Evolutionary conservation across 2,113 vertebrate genomes (phyloP), one percentile per base, ranked within the genome.

Genomic region (Chamaetylas fuelleborni): DNA sequence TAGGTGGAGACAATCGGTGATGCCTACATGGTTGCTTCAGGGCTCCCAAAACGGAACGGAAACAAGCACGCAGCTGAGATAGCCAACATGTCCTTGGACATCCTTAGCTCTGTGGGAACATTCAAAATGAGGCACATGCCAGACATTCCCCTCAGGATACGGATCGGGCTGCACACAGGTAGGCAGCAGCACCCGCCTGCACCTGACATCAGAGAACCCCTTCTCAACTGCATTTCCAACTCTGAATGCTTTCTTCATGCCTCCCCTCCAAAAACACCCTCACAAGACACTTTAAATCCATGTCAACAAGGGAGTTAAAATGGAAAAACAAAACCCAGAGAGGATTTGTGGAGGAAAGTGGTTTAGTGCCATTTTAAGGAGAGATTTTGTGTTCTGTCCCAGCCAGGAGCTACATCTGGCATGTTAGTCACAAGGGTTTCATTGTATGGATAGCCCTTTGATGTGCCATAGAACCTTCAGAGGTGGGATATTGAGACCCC

Each of bases 1-100:
- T 66, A 99, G 99, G 99, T 99, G 96, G 99, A 99, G 97, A 99
- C 99, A 81, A 99, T 99, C 34, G 98, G 99, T 3, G 98, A 99
- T 87, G 99, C 99, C 45, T 99, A 99, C 94, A 99, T 99, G 98
- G 99, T 99, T 62, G 99, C 98, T 15, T 99, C 99, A 1, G 99
- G 99, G 14, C 98, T 99, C 45, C 99, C 99, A 2, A 99, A 99
- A 91, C 97, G 97, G 80, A 99, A 99, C 3, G 99, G 98, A 62
- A 99, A 98, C 97, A 99, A 98, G 53, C 99, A 99, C 0, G 99
- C 99, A 0, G 98, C 99, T 23, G 98, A 99, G 96, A 99, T 99
- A 7, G 98, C 99, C 96, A 99, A 99, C 97, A 99, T 99, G 98
- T 98, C 98, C 42, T 97, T 99, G 95, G 98, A 99, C 97, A 99